These are phyloP conservation scores for Tupaia tana DNA, from an alignment of 2,113 vertebrate genomes.

Conservation along the genomic window DNA sequence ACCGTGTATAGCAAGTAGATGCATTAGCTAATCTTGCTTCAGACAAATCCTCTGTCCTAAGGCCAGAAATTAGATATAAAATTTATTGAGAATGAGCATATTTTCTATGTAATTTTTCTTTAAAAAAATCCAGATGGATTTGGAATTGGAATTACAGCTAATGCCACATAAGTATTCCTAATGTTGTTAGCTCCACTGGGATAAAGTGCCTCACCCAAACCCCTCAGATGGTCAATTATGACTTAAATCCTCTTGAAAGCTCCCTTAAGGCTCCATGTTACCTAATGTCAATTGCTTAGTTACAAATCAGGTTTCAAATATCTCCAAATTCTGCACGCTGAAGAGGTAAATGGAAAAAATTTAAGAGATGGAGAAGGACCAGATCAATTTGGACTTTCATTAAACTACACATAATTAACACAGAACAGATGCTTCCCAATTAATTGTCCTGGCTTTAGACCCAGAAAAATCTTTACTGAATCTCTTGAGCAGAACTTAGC, in stretches of 20 bases:
- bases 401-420: conserved; percentile 78
- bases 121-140: conserved; percentile 52
- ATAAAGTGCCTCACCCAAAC: conserved; percentile 52
- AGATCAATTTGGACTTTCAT: conserved; percentile 77
- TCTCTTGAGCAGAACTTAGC: conserved; percentile 59
- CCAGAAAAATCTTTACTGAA: conserved; percentile 56
- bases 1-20: neutral
- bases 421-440: conserved; percentile 74
- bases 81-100: conserved; percentile 58
- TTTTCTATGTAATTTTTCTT: conserved; percentile 61
- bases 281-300: conserved; percentile 72
- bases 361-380: conserved; percentile 55
- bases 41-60: conserved; percentile 38
- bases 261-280: conserved; percentile 67
- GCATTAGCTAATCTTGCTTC: conserved; percentile 23
- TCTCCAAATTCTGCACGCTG: conserved; percentile 66
- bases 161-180: conserved; percentile 70
- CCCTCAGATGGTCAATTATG: conserved; percentile 73
- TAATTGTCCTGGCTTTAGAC: conserved; percentile 68
- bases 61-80: conserved; percentile 45
- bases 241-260: conserved; percentile 72
- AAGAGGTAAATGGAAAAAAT: conserved; percentile 66
- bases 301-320: conserved; percentile 68
- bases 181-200: conserved; percentile 45
- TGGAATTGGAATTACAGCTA: conserved; percentile 68